Conservation (phyloP, 2,888 invertebrate genomes). For the Scaptomyza tumidula region DNA sequence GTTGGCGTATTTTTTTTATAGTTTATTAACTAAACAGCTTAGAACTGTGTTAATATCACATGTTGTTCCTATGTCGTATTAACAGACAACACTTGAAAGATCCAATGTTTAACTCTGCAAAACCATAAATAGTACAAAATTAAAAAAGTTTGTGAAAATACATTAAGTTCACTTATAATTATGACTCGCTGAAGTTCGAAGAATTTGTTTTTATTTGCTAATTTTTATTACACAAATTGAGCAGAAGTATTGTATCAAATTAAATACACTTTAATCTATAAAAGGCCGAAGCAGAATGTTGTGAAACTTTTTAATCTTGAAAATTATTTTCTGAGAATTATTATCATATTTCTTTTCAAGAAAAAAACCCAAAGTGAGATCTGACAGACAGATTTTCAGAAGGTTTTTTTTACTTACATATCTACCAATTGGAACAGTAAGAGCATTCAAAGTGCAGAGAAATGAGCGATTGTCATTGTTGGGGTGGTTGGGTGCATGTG, state of each 20-base stretch:
- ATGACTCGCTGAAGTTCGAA: no score
- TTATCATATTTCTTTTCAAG: background rate
- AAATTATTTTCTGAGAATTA: background rate
- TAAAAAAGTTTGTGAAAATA: no score
- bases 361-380: background rate
- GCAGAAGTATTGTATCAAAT: no score
- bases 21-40: background rate
- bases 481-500: background rate
- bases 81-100: no score
- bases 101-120: no score
- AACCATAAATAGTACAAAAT: no score
- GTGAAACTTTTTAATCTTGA: background rate
- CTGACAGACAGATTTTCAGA: background rate
- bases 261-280: no score
- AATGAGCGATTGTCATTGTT: background rate
- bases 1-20: background rate
- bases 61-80: background rate
- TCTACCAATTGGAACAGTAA: background rate
- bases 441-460: slow-evolving; percentile 7
- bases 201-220: no score
- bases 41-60: background rate
- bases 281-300: background rate
- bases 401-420: background rate
- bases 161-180: no score
- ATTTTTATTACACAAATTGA: no score